Conservation (phyloP, 1,140 invertebrate species). For the Drosophila varians region DNA sequence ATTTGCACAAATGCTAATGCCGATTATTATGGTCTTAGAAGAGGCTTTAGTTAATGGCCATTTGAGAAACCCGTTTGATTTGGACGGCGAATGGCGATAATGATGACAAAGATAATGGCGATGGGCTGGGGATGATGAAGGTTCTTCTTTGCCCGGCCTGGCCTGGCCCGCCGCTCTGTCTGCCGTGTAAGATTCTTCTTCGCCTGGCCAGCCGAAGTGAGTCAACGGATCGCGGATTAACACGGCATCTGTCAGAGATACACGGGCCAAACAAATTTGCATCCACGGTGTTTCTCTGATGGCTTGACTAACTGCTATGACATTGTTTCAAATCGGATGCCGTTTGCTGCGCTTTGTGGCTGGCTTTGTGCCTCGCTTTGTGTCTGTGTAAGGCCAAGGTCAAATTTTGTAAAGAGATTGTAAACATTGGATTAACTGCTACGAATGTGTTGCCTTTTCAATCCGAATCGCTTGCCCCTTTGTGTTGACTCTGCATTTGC, state of each 20-base stretch:
- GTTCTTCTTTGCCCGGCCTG: conserved; percentile 12
- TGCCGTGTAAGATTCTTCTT: conserved; percentile 61
- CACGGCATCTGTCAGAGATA: background rate
- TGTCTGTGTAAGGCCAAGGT: conserved; percentile 74
- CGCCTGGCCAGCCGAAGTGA: conserved; percentile 16
- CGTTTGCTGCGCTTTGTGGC: conserved; percentile 64
- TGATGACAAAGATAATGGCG: conserved; percentile 20
- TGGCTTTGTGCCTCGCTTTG: conserved; percentile 1
- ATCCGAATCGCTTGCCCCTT: conserved; percentile 35
- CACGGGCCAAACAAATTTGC: background rate
- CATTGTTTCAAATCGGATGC: conserved; percentile 65
- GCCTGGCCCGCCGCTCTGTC: conserved; percentile 49
- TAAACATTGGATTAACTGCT: conserved; percentile 76
- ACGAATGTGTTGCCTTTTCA: conserved; percentile 52
- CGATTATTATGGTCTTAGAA: conserved; percentile 41
- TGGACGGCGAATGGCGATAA: conserved; percentile 9
- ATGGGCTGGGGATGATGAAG: conserved; percentile 18
- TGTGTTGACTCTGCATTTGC: conserved; percentile 64
- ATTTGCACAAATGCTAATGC: conserved; percentile 76
- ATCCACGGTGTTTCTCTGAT: conserved; percentile 1
- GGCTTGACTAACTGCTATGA: conserved; percentile 67
- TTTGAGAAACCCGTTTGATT: conserved; percentile 48
- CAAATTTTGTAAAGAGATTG: conserved; percentile 80
- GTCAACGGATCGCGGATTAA: conserved; percentile 5
- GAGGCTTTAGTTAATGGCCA: conserved; percentile 38